Evolutionary conservation across 2,888 invertebrate genomes (phyloP), one percentile per base, ranked within the genome.

Genomic region (Sphaerophoria taeniata): DNA sequence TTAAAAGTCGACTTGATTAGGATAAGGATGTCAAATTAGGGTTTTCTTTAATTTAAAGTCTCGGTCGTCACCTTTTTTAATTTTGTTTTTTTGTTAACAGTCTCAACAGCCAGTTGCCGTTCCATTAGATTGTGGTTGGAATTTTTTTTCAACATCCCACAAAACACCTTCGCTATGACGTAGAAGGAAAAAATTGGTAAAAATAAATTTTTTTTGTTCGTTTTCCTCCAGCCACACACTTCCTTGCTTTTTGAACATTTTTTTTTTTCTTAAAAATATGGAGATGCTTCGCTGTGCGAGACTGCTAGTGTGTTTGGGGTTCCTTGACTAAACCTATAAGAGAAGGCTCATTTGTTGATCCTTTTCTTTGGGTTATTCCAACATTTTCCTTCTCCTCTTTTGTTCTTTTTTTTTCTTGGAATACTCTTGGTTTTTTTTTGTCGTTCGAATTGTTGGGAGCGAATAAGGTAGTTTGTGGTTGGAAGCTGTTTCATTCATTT

Each of bases 21-120:
- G 82, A 75, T 86, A 83, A 86, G 87, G 78, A 81, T 86, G 79
- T 72, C 83, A 87, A 87, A 87, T 87, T 87, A 87, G 80, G 83
- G 74, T 86, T 86, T 87, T 24, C 86, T 61, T 75, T 71, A 3
- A 11, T 74, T 73, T 74, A 49, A 78, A 81, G 53, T 55, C 53
- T 34, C 49, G 39, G 11, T n/a, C 11, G 69, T 24, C 75, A 53
- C 65, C 75, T 56, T 70, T 43, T 65, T 51, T 45, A 4, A 4
- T 9, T 3, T 43, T 39, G 9, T 39, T 6, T 36, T 43, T 14
- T 58, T 12, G 12, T 16, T n/a, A 39, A 36, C 9, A 58, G 47
- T 63, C 53, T 63, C 70, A 49, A 61, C 71, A 60, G 74, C 53
- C 53, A 61, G 71, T 56, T 31, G 39, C 67, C 45, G 33, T 47